A percentile compares a stretch with the other conserved stretches of the same genome.
Evolutionary conservation across 1,140 invertebrate genomes (phyloP).

Genomic region (Myzus persicae): DNA sequence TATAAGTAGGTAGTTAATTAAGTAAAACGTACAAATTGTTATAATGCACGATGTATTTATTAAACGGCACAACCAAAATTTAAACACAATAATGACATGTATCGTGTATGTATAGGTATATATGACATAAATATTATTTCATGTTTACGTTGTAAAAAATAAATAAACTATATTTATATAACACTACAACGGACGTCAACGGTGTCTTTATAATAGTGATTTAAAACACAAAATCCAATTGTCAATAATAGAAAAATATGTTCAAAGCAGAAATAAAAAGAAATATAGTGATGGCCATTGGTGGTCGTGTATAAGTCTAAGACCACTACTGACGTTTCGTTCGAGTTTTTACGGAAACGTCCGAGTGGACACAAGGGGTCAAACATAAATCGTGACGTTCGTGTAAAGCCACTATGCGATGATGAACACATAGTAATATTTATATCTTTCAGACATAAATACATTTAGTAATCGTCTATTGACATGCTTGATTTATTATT

Average conservation of each 20-base stretch:
- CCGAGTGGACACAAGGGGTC: background rate
- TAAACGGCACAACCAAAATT: background rate
- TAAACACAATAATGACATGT: background rate
- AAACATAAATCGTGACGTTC: slow-evolving; percentile 15
- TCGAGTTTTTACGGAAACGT: background rate
- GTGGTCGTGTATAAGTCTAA: background rate
- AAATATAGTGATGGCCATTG: background rate
- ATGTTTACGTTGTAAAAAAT: background rate
- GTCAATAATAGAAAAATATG: slow-evolving; percentile 38
- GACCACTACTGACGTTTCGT: too few species aligned
- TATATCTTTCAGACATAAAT: background rate
- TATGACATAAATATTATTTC: slow-evolving; percentile 17
- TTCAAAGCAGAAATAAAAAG: background rate
- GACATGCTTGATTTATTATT: background rate
- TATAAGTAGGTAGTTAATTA: background rate
- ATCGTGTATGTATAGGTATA: background rate
- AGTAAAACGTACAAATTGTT: background rate
- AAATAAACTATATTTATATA: background rate
- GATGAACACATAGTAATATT: background rate
- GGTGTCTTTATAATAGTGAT: background rate
- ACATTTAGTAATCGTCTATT: background rate
- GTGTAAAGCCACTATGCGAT: background rate
- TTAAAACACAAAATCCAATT: slow-evolving; percentile 27
- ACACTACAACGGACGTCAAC: background rate
- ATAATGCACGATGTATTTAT: background rate